Base-by-base conservation (phyloP, 37 sponge, comb jelly and placozoan genomes). In the Crambe crambe region DNA sequence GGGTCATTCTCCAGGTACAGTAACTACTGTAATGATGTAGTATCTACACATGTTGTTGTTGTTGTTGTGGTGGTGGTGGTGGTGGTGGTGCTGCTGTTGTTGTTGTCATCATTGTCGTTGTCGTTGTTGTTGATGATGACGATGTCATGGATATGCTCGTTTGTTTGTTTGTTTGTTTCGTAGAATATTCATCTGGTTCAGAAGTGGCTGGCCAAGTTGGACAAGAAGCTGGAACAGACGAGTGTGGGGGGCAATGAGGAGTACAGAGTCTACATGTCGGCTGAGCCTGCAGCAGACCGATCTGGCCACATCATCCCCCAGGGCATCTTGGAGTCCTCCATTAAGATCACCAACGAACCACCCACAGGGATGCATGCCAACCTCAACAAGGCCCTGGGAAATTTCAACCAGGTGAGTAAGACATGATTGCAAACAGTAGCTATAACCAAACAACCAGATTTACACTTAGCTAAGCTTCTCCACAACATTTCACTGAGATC, bases 341-440 rank as follows among this genome's bases (percentile, higher is more conserved):
- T 97, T 70, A 97, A 97, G 81, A 97, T 97, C 80, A 97, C 98
- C 37, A 97, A 97, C 62, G 98, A 97, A 74, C 98, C 98, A 30
- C 98, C 98, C 25, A 97, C 98, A 8, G 98, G 98, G 9, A 97
- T 97, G 91, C 63, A 88, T 58, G 95, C 98, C 72, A 97, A 97
- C 72, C 89, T 97, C 15, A 88, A 92, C 80, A 90, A 87, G 54
- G 98, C 98, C 17, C 57, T 97, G 76, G 96, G 93, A 74, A 91
- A 94, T 82, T 97, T 97, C 83, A 93, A 87, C 47, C 97, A 96
- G 90, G 93, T 87, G 10, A 43, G 30, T 29, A 66, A 8, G 3
- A 9, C 6, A 27, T 31, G 51, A 47, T 47, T 15, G 12, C 6
- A 47, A 47, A 47, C 12, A 47, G 51, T 15, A 47, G 51, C 12